These are phyloP conservation scores for Myripristis jacobus DNA, from an alignment of 2,797 vertebrate genomes.

Conservation along the genomic window DNA sequence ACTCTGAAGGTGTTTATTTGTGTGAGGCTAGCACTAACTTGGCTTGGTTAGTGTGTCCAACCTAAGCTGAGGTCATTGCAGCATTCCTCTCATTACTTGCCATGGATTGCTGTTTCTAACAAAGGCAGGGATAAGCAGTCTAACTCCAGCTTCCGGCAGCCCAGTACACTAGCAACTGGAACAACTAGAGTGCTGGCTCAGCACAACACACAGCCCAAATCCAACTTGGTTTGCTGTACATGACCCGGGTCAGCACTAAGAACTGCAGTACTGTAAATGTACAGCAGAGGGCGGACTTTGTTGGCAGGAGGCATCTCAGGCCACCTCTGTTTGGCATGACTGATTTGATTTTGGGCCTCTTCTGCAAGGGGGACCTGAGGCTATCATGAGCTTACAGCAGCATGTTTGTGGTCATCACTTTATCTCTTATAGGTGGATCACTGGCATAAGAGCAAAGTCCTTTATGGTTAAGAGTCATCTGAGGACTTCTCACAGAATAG, in stretches of 20 bases:
- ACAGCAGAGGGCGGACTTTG: slow-evolving; percentile 64
- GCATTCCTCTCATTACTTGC: slow-evolving; percentile 60
- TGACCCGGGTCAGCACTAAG: background rate
- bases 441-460: no score
- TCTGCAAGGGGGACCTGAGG: background rate
- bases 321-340: background rate
- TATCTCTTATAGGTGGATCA: no score
- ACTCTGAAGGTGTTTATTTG: slow-evolving; percentile 18
- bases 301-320: background rate
- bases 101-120: slow-evolving; percentile 48
- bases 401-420: no score
- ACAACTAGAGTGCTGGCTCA: slow-evolving; percentile 67
- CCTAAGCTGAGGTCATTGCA: slow-evolving; percentile 43
- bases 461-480: no score
- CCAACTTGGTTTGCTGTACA: slow-evolving; percentile 34
- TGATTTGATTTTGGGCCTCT: background rate
- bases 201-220: slow-evolving; percentile 49
- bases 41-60: slow-evolving; percentile 35
- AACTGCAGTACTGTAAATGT: slow-evolving; percentile 29
- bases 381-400: no score
- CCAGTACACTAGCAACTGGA: slow-evolving; percentile 39
- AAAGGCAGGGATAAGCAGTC: slow-evolving; percentile 69
- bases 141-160: slow-evolving; percentile 47
- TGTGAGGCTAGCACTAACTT: slow-evolving; percentile 23
- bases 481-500: no score